These are phyloP conservation scores for Tetramorium simillimum DNA, from an alignment of 1,140 invertebrate species.

Conservation along the genomic window DNA sequence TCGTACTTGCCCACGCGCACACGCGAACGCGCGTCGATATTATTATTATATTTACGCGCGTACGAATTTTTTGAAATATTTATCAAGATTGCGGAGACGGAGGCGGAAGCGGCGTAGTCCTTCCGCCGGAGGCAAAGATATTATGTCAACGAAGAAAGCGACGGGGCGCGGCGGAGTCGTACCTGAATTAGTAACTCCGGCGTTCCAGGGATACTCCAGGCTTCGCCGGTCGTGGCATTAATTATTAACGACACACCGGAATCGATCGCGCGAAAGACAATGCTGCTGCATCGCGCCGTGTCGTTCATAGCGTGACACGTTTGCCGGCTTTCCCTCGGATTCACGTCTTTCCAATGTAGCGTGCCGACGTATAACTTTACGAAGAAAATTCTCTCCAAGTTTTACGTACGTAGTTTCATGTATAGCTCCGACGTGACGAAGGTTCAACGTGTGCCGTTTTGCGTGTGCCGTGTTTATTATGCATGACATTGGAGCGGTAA, in stretches of 20 bases:
- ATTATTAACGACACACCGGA: slow-evolving; percentile 30
- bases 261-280: slow-evolving; percentile 55
- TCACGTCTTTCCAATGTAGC: slow-evolving; percentile 49
- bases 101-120: neutral
- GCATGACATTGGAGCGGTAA: slow-evolving; percentile 55
- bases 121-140: neutral
- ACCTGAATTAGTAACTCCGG: slow-evolving; percentile 63
- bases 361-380: slow-evolving; percentile 51
- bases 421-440: slow-evolving; percentile 43
- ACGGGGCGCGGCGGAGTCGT: slow-evolving; percentile 46
- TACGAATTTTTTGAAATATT: slow-evolving; percentile 1
- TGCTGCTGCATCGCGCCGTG: slow-evolving; percentile 12
- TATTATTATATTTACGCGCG: neutral
- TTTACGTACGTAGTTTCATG: slow-evolving; percentile 48
- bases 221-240: slow-evolving; percentile 52
- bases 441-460: slow-evolving; percentile 48
- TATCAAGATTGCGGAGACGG: neutral
- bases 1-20: no score
- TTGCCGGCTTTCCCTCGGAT: slow-evolving; percentile 33
- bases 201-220: slow-evolving; percentile 36
- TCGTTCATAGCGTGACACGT: slow-evolving; percentile 49
- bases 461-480: slow-evolving; percentile 50
- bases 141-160: slow-evolving; percentile 27
- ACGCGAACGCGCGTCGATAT: neutral
- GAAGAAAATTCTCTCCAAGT: slow-evolving; percentile 50